These are phyloP conservation scores for Meleagris gallopavo DNA, from an alignment of 2,113 vertebrate species.

Conservation along the genomic window DNA sequence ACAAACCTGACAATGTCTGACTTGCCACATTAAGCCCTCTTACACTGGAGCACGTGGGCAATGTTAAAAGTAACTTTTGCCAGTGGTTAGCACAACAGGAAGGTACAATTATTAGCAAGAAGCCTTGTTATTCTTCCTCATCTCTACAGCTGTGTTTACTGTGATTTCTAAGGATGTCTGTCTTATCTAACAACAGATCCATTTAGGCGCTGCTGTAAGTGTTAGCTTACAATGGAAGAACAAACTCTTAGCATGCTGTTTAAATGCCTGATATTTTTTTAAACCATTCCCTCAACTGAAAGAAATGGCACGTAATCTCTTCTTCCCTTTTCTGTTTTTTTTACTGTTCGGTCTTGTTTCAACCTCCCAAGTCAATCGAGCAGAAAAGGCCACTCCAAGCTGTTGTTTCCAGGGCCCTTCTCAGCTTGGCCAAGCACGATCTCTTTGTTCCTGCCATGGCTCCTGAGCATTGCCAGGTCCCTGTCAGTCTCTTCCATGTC, in stretches of 20 bases:
- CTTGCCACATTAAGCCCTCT: background rate
- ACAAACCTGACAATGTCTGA: background rate
- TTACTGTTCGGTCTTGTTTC: background rate
- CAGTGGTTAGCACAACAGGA: background rate
- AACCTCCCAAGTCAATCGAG: background rate
- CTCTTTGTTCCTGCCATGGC: slow-evolving; percentile 4
- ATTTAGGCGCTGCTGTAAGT: slow-evolving; percentile 25
- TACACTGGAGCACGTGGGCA: background rate
- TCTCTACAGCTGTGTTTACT: slow-evolving; percentile 56
- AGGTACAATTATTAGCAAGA: slow-evolving; percentile 31
- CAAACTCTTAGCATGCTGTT: slow-evolving; percentile 23
- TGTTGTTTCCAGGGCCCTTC: background rate
- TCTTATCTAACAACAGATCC: slow-evolving; percentile 45
- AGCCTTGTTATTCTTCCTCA: slow-evolving; percentile 11
- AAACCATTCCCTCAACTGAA: background rate
- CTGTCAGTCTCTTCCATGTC: background rate
- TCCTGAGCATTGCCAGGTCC: background rate
- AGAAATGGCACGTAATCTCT: background rate
- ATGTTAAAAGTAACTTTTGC: background rate
- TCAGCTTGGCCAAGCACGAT: background rate
- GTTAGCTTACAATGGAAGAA: slow-evolving; percentile 14
- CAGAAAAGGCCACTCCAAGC: background rate
- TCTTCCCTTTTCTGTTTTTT: background rate
- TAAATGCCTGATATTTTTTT: background rate
- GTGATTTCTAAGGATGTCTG: slow-evolving; percentile 33